A percentile compares a stretch with the other conserved stretches of the same genome.
phyloP scores from a whole-genome alignment of 2,113 vertebrate species.

The Sander lucioperca region DNA sequence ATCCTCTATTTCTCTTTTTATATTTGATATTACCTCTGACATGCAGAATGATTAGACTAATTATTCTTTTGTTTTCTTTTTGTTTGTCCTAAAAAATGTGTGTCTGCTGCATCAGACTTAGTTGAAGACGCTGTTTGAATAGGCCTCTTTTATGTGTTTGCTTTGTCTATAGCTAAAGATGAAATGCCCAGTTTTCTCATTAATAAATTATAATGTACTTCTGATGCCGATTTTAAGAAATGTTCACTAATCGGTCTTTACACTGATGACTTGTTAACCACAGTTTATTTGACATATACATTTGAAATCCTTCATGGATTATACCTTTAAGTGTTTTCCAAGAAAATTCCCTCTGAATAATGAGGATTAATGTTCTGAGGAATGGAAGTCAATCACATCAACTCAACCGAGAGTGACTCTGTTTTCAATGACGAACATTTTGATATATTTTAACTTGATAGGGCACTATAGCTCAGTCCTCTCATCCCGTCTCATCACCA shows the following conservation, averaged over 20 bases:
- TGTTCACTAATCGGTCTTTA: not conserved
- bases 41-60: conserved; percentile 42
- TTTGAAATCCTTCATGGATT: conserved; percentile 33
- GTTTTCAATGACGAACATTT: conserved; percentile 59
- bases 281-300: conserved; percentile 12
- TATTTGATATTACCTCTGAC: conserved; percentile 51
- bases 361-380: conserved; percentile 59
- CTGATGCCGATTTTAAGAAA: conserved; percentile 11
- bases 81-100: conserved; percentile 25
- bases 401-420: conserved; percentile 16
- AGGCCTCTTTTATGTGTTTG: conserved; percentile 37
- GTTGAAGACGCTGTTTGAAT: conserved; percentile 46
- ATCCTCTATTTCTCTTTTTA: conserved; percentile 35
- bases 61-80: conserved; percentile 36
- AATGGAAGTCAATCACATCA: conserved; percentile 39
- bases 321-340: conserved; percentile 41
- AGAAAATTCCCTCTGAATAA: conserved; percentile 48
- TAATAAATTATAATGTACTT: conserved; percentile 63
- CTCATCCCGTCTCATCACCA: conserved; percentile 37
- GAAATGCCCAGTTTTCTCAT: conserved; percentile 48
- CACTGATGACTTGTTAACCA: conserved; percentile 19
- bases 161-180: conserved; percentile 70
- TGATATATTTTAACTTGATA: conserved; percentile 33
- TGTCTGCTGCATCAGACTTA: conserved; percentile 33
- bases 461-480: not conserved